phyloP scores from a whole-genome alignment of 2,113 vertebrate species.

The Cyrtonyx montezumae region DNA sequence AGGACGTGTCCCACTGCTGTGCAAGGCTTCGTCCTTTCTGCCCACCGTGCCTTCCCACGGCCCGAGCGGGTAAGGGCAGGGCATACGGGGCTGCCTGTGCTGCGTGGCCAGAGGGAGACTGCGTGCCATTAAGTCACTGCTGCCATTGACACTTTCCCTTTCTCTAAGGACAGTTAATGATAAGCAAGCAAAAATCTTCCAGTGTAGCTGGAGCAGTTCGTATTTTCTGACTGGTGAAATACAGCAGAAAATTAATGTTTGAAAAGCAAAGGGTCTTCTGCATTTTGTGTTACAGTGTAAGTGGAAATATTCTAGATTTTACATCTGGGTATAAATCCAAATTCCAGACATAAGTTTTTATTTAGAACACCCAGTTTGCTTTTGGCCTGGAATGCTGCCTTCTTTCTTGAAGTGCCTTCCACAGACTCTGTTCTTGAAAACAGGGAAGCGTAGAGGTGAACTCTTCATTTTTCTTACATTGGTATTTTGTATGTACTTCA shows the following conservation, averaged over 20 bases:
- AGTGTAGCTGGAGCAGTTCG: accelerated
- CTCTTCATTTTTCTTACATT: background rate
- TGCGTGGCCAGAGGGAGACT: background rate
- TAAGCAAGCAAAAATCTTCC: background rate
- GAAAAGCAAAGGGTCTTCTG: background rate
- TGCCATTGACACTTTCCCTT: constrained; percentile 1
- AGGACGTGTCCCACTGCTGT: background rate
- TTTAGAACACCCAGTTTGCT: background rate
- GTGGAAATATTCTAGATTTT: background rate
- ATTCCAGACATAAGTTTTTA: background rate
- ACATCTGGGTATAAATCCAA: background rate
- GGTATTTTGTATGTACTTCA: background rate
- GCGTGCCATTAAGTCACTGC: background rate
- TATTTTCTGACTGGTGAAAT: background rate
- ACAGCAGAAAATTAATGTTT: background rate
- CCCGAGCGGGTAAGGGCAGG: background rate
- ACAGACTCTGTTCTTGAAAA: background rate
- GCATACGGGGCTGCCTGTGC: background rate
- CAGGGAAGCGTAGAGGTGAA: background rate
- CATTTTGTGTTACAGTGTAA: background rate
- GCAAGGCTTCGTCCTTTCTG: background rate
- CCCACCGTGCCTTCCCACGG: background rate
- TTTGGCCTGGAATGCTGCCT: background rate
- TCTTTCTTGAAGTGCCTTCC: background rate
- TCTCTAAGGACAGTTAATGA: background rate